phyloP scores from a whole-genome alignment of 2,888 invertebrate genomes.

The Acrobasis suavella region DNA sequence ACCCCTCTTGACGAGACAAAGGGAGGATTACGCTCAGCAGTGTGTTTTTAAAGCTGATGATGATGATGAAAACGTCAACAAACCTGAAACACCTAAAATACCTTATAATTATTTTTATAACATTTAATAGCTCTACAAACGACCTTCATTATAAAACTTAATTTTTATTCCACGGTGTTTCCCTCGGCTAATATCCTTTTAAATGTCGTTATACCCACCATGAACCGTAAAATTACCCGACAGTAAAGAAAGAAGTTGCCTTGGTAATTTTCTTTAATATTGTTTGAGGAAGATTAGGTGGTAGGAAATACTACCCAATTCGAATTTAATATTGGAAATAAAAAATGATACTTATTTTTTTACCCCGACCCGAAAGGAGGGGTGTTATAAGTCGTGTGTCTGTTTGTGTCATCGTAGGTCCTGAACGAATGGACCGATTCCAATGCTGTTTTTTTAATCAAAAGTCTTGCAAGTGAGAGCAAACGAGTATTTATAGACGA shows the following conservation, averaged over 20 bases:
- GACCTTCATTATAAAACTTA: background rate
- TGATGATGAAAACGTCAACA: background rate
- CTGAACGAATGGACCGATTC: too few relatives aligned
- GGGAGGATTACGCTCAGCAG: too few relatives aligned
- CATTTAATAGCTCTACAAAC: background rate
- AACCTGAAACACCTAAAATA: background rate
- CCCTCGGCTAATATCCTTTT: conserved; percentile 5
- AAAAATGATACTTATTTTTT: too few relatives aligned
- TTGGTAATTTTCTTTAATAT: conserved; percentile 8
- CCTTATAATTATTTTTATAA: background rate
- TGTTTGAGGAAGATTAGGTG: background rate
- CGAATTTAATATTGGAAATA: too few relatives aligned
- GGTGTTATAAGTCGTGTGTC: too few relatives aligned
- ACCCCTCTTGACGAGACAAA: too few relatives aligned
- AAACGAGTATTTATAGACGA: too few relatives aligned
- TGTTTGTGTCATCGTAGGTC: too few relatives aligned
- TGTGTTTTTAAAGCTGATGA: background rate
- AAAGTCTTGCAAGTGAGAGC: too few relatives aligned
- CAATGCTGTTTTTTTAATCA: too few relatives aligned
- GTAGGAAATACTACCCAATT: background rate
- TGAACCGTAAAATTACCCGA: conserved; percentile 13
- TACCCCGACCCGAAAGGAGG: too few relatives aligned
- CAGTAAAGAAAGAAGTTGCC: conserved; percentile 4
- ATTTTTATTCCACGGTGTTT: conserved; percentile 9
- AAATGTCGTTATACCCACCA: conserved; percentile 10